Evolutionary conservation across 2,888 invertebrate genomes (phyloP), one percentile per base, ranked within the genome.

Genomic region (Meloe dianella): DNA sequence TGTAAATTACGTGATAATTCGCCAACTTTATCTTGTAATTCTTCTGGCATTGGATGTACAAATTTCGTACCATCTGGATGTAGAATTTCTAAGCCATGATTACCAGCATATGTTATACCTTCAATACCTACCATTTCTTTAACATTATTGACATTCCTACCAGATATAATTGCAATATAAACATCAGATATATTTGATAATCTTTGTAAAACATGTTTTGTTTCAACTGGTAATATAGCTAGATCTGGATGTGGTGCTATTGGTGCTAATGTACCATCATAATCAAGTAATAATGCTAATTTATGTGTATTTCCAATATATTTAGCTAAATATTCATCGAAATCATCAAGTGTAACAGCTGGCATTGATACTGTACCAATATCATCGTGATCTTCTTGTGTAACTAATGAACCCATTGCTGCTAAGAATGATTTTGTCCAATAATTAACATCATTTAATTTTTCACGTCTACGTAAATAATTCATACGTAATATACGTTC

Each of bases 21-120:
- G 14, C 89, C 91, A 38, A 94, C 93, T 83, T 93, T 93, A 71
- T 89, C 91, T 77, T 94, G 92, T 74, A 91, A 90, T 77, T 94
- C 93, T 71, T 90, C 89, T 0, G 95, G 95, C 93, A 95, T 94
- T 0, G 95, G 95, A 83, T 95, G 95, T 0, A 94, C 93, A 80
- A 95, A 95, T 84, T 92, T 94, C 78, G 93, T 94, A 64, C 95
- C 95, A 78, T 95, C 95, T 0, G 95, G 94, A 82, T 95, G 95
- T 12, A 95, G 83, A 78, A 95, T 95, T 85, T 95, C 95, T 68
- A 95, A 82, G 0, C 95, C 95, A 79, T 95, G 95, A 83, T 92
- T 95, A 35, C 95, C 95, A 0, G 95, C 95, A 80, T 95, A 95
- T 0, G 95, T 95, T 67, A 95, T 93, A 67, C 94, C 93, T 74